Conservation (phyloP, 2,113 vertebrate genomes). For the Strix uralensis region DNA sequence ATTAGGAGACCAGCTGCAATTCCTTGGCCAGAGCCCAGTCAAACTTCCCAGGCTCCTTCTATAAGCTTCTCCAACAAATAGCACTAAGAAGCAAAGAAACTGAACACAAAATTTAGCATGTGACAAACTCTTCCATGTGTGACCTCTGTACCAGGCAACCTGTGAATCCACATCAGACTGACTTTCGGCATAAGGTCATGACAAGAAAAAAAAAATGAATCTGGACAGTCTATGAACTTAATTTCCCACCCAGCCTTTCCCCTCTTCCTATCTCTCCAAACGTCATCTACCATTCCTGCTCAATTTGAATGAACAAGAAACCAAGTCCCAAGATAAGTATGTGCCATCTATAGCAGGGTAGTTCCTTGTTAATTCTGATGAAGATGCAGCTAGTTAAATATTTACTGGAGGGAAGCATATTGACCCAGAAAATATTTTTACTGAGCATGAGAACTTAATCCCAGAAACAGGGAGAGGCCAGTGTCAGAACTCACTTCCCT, state of each 20-base stretch:
- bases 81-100: neutral
- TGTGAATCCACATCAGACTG: neutral
- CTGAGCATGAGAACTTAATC: neutral
- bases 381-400: neutral
- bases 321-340: neutral
- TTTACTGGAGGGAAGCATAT: neutral
- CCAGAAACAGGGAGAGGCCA: neutral
- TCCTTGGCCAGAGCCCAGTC: slow-evolving; percentile 22
- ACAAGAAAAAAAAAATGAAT: neutral
- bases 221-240: neutral
- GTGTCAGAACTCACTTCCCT: neutral
- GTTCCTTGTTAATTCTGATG: neutral
- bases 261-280: neutral
- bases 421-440: neutral
- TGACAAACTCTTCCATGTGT: slow-evolving; percentile 38
- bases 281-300: neutral
- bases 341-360: neutral
- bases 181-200: neutral
- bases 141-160: slow-evolving; percentile 3
- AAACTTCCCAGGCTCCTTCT: slow-evolving; percentile 18
- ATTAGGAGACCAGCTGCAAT: slow-evolving; percentile 56
- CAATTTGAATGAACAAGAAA: neutral
- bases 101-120: slow-evolving; percentile 8
- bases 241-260: neutral
- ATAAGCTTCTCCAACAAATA: neutral